phyloP scores from a whole-genome alignment of 2,797 vertebrate species.

The Petrocephalus sullivani region DNA sequence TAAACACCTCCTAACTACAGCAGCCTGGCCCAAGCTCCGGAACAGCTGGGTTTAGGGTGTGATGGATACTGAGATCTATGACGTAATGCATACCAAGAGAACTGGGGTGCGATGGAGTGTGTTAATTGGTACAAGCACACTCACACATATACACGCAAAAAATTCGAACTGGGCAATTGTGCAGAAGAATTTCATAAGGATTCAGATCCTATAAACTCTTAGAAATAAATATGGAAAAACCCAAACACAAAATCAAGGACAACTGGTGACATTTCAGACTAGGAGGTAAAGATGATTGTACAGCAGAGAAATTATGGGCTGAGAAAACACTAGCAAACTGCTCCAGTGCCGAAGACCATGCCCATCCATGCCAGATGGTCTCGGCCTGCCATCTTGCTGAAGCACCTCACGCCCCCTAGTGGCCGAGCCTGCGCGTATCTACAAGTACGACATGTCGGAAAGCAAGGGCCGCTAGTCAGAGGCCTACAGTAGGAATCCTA shows the following conservation, averaged over 20 bases:
- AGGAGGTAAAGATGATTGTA: not conserved
- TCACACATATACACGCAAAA: not conserved
- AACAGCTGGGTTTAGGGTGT: not conserved
- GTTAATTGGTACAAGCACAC: not conserved
- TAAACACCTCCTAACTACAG: not conserved
- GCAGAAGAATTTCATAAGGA: not conserved
- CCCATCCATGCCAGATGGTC: not conserved
- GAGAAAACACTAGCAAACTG: not conserved
- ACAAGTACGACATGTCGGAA: not conserved
- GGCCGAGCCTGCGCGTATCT: not conserved
- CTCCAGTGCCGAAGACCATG: not conserved
- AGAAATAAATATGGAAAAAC: not conserved
- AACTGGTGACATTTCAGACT: not conserved
- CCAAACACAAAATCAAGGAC: not conserved
- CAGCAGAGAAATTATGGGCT: not conserved
- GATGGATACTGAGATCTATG: not conserved
- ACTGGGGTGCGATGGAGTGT: not conserved
- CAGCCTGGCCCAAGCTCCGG: not conserved
- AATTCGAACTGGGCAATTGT: not conserved
- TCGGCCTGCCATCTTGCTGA: not conserved
- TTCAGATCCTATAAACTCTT: not conserved
- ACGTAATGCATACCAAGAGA: not conserved
- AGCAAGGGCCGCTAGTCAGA: not conserved
- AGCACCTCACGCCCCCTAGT: not conserved
- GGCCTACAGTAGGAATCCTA: not conserved